Percentiles rank a stretch among this genome's conserved stretches.
Evolutionary conservation across 2,113 vertebrate genomes (phyloP).

Genomic region (Tragulus kanchil): DNA sequence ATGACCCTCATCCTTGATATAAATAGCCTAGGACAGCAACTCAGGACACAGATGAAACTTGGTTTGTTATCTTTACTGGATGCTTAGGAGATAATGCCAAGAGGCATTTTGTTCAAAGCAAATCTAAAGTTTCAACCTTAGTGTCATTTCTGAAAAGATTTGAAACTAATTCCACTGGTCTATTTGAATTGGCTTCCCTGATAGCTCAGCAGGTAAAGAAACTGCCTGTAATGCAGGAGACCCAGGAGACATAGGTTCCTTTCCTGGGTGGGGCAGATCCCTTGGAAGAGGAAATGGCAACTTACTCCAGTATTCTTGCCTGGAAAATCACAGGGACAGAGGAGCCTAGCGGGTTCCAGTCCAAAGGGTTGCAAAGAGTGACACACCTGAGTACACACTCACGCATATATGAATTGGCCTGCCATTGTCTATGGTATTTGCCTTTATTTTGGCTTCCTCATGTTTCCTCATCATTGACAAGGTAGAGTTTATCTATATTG

Average conservation of each 20-base stretch:
- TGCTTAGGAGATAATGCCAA: conserved; percentile 33
- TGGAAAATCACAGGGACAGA: background rate
- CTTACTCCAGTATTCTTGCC: background rate
- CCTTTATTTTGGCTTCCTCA: conserved; percentile 63
- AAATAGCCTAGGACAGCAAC: background rate
- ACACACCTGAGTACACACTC: background rate
- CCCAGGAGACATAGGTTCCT: background rate
- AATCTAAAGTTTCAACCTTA: conserved; percentile 17
- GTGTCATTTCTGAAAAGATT: conserved; percentile 57
- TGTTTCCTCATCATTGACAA: conserved; percentile 55
- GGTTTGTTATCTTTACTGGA: conserved; percentile 43
- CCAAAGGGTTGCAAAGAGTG: background rate
- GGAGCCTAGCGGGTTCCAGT: background rate
- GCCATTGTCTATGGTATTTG: conserved; percentile 17
- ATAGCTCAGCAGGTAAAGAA: background rate
- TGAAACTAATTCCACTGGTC: conserved; percentile 39
- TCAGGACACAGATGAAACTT: conserved; percentile 46
- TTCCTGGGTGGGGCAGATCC: background rate
- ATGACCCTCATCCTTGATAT: background rate
- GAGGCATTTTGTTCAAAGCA: conserved; percentile 40
- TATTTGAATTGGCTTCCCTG: conserved; percentile 35
- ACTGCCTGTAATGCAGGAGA: background rate
- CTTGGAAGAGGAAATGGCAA: background rate
- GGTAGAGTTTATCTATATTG: conserved; percentile 60
- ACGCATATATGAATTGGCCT: background rate